These are phyloP conservation scores for Ptilonorhynchus violaceus DNA, from an alignment of 2,113 vertebrate genomes.

Conservation along the genomic window DNA sequence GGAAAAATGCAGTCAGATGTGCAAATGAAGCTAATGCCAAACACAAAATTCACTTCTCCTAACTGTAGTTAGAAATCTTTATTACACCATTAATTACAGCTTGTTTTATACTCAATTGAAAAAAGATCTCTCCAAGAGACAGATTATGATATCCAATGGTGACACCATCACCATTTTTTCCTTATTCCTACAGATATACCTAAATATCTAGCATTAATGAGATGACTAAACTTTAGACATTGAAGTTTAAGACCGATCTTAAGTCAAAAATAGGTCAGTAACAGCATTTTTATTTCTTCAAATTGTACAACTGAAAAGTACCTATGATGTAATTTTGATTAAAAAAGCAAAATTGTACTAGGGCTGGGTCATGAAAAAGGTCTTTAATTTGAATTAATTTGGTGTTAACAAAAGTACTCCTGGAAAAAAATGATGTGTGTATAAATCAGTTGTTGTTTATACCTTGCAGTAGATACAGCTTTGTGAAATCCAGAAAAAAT, in stretches of 20 bases:
- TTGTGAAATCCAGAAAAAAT: background rate
- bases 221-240: background rate
- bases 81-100: background rate
- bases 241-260: background rate
- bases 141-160: background rate
- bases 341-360: background rate
- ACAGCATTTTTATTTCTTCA: background rate
- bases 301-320: background rate
- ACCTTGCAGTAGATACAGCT: background rate
- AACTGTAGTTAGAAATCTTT: background rate
- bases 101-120: background rate
- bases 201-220: background rate
- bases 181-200: background rate
- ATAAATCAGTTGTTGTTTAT: background rate
- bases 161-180: background rate
- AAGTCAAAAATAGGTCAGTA: background rate
- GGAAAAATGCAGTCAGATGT: background rate
- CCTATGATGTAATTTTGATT: background rate
- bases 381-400: background rate
- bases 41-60: background rate
- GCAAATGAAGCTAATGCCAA: background rate
- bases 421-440: background rate
- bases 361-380: background rate
- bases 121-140: background rate
- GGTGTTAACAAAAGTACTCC: background rate